Evolutionary conservation across 2,797 vertebrate species (phyloP).

Genomic region (Pachyuromys duprasi): DNA sequence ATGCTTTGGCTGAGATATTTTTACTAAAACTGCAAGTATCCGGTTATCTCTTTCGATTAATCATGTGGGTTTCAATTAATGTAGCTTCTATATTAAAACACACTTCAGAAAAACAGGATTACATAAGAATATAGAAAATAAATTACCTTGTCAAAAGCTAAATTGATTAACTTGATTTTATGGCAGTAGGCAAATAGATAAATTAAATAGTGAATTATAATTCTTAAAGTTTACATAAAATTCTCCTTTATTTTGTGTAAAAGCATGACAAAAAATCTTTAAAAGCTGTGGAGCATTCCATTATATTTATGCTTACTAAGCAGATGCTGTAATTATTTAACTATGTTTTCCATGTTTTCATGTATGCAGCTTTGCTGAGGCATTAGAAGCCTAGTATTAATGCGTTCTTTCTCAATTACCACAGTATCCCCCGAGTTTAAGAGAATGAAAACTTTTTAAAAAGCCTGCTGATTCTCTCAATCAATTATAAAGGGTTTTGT

Average conservation of each 20-base stretch:
- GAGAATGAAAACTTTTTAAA: constrained; percentile 80
- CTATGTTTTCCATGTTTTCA: constrained; percentile 71
- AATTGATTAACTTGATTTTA: constrained; percentile 74
- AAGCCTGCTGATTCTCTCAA: constrained; percentile 78
- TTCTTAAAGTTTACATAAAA: constrained; percentile 73
- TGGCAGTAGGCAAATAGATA: constrained; percentile 69
- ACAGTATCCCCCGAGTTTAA: constrained; percentile 75
- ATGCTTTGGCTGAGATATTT: background rate
- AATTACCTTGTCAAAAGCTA: constrained; percentile 70
- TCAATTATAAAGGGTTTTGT: constrained; percentile 67
- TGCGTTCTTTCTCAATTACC: constrained; percentile 80
- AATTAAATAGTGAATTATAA: constrained; percentile 74
- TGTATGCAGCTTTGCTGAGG: constrained; percentile 61
- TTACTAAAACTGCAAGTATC: background rate
- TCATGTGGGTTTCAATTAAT: constrained; percentile 55
- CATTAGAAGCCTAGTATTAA: constrained; percentile 68
- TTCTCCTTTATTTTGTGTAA: constrained; percentile 54
- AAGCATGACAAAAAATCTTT: constrained; percentile 78
- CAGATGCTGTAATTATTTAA: constrained; percentile 72
- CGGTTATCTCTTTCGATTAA: constrained; percentile 52
- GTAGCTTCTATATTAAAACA: constrained; percentile 57
- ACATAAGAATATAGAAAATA: constrained; percentile 70
- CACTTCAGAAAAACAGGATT: constrained; percentile 47
- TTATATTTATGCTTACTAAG: constrained; percentile 72
- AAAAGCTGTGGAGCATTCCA: constrained; percentile 53